Evolutionary conservation across 2,113 vertebrate genomes (phyloP).

Genomic region (Anolis carolinensis): DNA sequence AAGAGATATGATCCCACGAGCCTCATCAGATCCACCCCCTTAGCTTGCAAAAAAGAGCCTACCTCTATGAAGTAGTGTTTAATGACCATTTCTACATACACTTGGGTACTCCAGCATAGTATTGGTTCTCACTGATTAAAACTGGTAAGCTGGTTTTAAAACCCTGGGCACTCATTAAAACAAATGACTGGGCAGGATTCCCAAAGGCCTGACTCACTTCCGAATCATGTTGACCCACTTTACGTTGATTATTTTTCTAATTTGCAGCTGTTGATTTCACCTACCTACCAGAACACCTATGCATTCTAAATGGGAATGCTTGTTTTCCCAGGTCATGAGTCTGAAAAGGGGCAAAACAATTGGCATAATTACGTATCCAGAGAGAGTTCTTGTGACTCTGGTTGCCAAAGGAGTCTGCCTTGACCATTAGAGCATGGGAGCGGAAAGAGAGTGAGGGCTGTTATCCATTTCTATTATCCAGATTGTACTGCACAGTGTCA

Average conservation of each 20-base stretch:
- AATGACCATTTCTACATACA: slow-evolving; percentile 46
- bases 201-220: slow-evolving; percentile 62
- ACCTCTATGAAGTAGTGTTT: slow-evolving; percentile 32
- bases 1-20: background rate
- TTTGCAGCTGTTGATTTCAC: slow-evolving; percentile 49
- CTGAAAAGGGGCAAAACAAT: slow-evolving; percentile 2
- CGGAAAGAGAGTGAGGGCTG: background rate
- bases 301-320: slow-evolving; percentile 35
- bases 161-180: slow-evolving; percentile 59
- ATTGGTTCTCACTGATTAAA: slow-evolving; percentile 64
- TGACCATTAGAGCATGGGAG: background rate
- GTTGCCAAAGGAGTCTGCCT: background rate
- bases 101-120: slow-evolving; percentile 52
- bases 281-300: slow-evolving; percentile 38
- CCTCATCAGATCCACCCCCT: background rate
- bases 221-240: slow-evolving; percentile 56
- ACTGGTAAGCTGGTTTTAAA: slow-evolving; percentile 66
- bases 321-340: slow-evolving; percentile 27
- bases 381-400: background rate
- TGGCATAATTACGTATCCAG: slow-evolving; percentile 14
- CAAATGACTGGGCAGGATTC: slow-evolving; percentile 56
- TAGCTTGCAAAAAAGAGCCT: slow-evolving; percentile 4
- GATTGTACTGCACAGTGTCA: background rate
- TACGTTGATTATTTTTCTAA: slow-evolving; percentile 12
- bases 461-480: too few species aligned